Conservation (phyloP, 2,888 invertebrate genomes). For the Tetranychus truncatus region DNA sequence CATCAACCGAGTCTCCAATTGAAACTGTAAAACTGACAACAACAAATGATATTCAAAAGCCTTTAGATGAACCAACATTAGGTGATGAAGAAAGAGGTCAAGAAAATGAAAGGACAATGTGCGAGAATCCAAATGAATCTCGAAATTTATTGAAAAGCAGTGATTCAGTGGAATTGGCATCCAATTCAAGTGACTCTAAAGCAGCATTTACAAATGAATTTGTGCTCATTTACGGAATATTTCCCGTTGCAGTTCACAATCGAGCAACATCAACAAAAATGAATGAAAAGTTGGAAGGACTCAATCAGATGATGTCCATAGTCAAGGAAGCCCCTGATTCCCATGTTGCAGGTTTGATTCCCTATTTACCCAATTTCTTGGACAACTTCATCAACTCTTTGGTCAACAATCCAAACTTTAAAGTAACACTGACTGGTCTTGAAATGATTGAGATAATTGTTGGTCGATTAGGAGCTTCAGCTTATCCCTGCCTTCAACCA, state of each 20-base stretch:
- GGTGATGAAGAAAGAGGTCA: background rate
- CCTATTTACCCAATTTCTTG: slow-evolving; percentile 45
- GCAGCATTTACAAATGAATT: background rate
- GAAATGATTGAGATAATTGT: slow-evolving; percentile 37
- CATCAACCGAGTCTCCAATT: background rate
- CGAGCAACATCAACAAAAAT: slow-evolving; percentile 7
- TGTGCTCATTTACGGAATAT: slow-evolving; percentile 17
- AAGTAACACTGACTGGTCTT: slow-evolving; percentile 36
- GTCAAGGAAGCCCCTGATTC: slow-evolving; percentile 30
- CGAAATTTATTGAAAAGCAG: background rate
- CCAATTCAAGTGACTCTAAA: background rate
- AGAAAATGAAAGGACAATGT: background rate
- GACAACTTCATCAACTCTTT: slow-evolving; percentile 40
- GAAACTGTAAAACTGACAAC: background rate
- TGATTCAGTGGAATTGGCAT: background rate
- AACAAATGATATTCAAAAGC: background rate
- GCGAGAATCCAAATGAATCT: background rate
- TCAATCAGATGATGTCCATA: slow-evolving; percentile 16
- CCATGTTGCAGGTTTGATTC: slow-evolving; percentile 40
- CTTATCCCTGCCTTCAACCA: slow-evolving; percentile 36
- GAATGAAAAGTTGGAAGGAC: slow-evolving; percentile 11
- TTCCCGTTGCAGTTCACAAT: slow-evolving; percentile 16
- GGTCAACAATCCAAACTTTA: slow-evolving; percentile 45
- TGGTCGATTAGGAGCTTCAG: slow-evolving; percentile 33
- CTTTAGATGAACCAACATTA: background rate